Evolutionary conservation across 1,140 invertebrate species (phyloP).

Genomic region (Temnothorax longispinosus): DNA sequence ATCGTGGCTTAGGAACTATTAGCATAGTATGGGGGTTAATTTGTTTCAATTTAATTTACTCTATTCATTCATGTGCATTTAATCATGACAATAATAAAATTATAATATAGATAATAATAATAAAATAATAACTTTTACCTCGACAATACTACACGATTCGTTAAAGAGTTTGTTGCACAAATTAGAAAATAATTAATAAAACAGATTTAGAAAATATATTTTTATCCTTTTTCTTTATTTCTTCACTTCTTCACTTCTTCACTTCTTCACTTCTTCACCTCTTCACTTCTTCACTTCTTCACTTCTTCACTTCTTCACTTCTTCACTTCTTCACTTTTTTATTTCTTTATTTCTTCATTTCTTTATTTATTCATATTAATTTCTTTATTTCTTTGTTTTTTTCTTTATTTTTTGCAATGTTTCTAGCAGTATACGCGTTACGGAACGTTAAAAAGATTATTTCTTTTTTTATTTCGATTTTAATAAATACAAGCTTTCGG

Average conservation of each 20-base stretch:
- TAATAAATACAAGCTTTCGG: neutral
- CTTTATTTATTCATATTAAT: too few relatives aligned
- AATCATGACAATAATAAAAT: neutral
- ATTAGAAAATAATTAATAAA: neutral
- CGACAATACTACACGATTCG: neutral
- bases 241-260: neutral
- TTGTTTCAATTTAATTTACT: constrained; percentile 8
- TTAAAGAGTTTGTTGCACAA: neutral
- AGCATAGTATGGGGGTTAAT: neutral
- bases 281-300: neutral
- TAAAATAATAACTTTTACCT: neutral
- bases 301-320: too few relatives aligned
- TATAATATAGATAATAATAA: too few relatives aligned
- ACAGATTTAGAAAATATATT: neutral
- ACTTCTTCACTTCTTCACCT: too few relatives aligned
- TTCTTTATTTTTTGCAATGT: neutral
- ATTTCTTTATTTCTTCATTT: too few relatives aligned
- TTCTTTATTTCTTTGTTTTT: too few relatives aligned
- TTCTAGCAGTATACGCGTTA: neutral
- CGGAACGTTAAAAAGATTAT: neutral
- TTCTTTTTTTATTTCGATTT: too few relatives aligned
- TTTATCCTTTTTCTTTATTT: neutral
- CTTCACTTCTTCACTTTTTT: neutral
- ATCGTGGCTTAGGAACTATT: constrained; percentile 11
- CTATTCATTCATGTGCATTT: neutral